phyloP scores from a whole-genome alignment of 1,140 invertebrate genomes.

The Polyergus mexicanus region DNA sequence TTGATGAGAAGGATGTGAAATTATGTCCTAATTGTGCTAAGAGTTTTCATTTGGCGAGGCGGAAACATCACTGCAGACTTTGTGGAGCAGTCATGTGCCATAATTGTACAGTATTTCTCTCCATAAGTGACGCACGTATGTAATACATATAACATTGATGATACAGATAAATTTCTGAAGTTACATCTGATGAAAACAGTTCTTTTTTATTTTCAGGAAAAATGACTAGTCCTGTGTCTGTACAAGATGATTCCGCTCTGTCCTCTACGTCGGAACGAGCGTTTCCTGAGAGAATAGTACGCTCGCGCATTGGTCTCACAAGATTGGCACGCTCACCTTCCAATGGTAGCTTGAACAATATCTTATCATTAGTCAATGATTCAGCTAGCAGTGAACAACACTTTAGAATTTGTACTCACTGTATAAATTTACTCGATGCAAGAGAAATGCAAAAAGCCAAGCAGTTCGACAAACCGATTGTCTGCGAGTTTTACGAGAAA shows the following conservation, averaged over 20 bases:
- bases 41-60: slow-evolving; percentile 94
- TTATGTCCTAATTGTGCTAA: slow-evolving; percentile 96
- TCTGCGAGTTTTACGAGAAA: slow-evolving; percentile 94
- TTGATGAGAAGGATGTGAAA: slow-evolving; percentile 95
- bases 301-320: slow-evolving; percentile 86
- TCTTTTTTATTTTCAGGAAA: slow-evolving; percentile 85
- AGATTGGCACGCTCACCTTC: slow-evolving; percentile 85
- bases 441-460: slow-evolving; percentile 93
- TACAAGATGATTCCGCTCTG: slow-evolving; percentile 82
- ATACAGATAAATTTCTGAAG: slow-evolving; percentile 9
- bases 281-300: slow-evolving; percentile 86
- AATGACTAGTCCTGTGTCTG: slow-evolving; percentile 87
- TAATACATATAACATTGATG: slow-evolving; percentile 70
- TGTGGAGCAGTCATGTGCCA: slow-evolving; percentile 98
- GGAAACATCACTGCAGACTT: slow-evolving; percentile 98
- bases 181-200: neutral
- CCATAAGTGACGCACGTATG: slow-evolving; percentile 94
- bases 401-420: slow-evolving; percentile 94
- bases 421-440: slow-evolving; percentile 93
- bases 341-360: slow-evolving; percentile 85
- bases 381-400: slow-evolving; percentile 87
- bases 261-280: slow-evolving; percentile 79
- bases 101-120: slow-evolving; percentile 96
- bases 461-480: slow-evolving; percentile 91
- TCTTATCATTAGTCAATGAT: slow-evolving; percentile 86